phyloP scores from a whole-genome alignment of 2,888 invertebrate genomes.

The Xanthorhoe designata region DNA sequence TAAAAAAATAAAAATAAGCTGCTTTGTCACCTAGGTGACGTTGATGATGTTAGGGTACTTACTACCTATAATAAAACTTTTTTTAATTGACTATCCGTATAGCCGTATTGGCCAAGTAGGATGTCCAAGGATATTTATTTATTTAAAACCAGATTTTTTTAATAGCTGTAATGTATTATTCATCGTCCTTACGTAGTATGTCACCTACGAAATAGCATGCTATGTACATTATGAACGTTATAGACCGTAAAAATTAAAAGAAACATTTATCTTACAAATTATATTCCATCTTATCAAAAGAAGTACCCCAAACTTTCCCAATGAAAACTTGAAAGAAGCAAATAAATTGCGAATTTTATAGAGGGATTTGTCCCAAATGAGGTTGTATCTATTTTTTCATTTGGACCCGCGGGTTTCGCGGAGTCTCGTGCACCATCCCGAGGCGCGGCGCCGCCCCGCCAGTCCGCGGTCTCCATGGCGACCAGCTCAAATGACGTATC shows the following conservation, averaged over 20 bases:
- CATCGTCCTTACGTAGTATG: no score
- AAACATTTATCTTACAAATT: conserved; percentile 11
- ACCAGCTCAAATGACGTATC: conserved; percentile 86
- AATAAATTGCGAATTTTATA: conserved; percentile 67
- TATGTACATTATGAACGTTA: not conserved
- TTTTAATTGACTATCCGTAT: no score
- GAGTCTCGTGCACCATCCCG: conserved; percentile 77
- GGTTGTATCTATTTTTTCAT: conserved; percentile 78
- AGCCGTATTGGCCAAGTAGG: no score
- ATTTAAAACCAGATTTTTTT: no score
- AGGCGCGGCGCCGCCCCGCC: conserved; percentile 84
- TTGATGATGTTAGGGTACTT: no score
- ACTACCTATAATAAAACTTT: no score
- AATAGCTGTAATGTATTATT: no score
- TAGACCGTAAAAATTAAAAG: not conserved
- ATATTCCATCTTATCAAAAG: conserved; percentile 22
- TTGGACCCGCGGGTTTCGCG: conserved; percentile 69
- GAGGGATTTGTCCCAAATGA: conserved; percentile 74
- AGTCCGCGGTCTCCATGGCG: conserved; percentile 85
- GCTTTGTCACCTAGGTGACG: no score
- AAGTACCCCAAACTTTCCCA: conserved; percentile 31
- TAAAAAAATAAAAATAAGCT: no score
- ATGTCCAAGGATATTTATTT: no score
- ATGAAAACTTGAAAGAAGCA: conserved; percentile 47
- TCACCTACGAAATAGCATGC: no score